Percentiles rank a stretch among this genome's conserved stretches.
Evolutionary conservation across 1,140 invertebrate species (phyloP).

Genomic region (Drosophila eugracilis): DNA sequence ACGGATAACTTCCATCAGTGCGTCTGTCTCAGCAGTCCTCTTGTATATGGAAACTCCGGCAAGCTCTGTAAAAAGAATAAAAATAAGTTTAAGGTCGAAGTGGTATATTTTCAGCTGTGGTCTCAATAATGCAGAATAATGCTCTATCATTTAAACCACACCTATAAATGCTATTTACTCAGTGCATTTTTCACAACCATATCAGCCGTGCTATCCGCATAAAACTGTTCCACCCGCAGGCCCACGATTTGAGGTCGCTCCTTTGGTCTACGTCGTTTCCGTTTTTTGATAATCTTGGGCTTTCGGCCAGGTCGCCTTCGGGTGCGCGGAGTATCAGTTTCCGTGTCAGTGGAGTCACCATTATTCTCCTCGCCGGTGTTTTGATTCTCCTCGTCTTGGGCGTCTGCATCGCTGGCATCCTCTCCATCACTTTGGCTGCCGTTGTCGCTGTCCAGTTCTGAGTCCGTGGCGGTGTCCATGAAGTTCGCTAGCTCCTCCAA

Average conservation of each 20-base stretch:
- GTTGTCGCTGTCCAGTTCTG: slow-evolving; percentile 58
- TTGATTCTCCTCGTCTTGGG: slow-evolving; percentile 65
- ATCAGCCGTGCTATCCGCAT: slow-evolving; percentile 68
- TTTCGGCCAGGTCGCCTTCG: slow-evolving; percentile 65
- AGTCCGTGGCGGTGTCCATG: slow-evolving; percentile 51
- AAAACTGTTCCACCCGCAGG: slow-evolving; percentile 78
- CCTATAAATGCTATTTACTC: slow-evolving; percentile 54
- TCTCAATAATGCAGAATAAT: not conserved
- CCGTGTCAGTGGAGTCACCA: slow-evolving; percentile 67
- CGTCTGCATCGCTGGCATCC: slow-evolving; percentile 55
- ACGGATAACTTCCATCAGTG: slow-evolving; percentile 85
- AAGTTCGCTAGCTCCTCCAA: slow-evolving; percentile 64
- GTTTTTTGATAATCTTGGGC: slow-evolving; percentile 60
- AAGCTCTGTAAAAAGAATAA: slow-evolving; percentile 72
- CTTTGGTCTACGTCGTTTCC: slow-evolving; percentile 66
- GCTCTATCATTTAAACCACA: not conserved
- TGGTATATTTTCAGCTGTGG: not conserved
- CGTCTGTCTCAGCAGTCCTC: slow-evolving; percentile 69
- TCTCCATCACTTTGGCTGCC: slow-evolving; percentile 50
- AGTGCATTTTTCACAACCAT: slow-evolving; percentile 80
- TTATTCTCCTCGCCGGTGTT: slow-evolving; percentile 61
- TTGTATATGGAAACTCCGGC: slow-evolving; percentile 72
- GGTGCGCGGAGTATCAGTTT: slow-evolving; percentile 53
- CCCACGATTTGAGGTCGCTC: slow-evolving; percentile 78
- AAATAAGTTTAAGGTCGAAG: not conserved